phyloP scores from a whole-genome alignment of 2,113 vertebrate species.

The Isichthys henryi region DNA sequence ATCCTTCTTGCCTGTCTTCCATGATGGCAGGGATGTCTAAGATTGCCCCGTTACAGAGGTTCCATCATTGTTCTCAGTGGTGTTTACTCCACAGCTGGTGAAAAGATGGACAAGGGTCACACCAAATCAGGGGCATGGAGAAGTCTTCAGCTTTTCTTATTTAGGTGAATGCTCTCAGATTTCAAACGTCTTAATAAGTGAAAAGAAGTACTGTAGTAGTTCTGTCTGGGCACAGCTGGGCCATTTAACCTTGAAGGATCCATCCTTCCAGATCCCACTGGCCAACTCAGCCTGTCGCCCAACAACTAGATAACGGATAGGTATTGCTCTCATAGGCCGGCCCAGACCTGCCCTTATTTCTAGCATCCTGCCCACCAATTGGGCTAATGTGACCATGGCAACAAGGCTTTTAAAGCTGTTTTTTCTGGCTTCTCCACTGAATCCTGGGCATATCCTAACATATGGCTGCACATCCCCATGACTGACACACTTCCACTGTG shows the following conservation, averaged over 20 bases:
- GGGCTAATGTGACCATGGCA: not conserved
- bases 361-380: not conserved
- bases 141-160: not conserved
- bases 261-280: not conserved
- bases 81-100: not conserved
- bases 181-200: not conserved
- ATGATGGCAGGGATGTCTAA: not conserved
- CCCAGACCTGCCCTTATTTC: not conserved
- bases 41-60: not conserved
- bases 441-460: not conserved
- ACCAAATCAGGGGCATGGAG: not conserved
- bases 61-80: not conserved
- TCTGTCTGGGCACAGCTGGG: not conserved
- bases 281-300: not conserved
- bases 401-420: slow-evolving; percentile 8
- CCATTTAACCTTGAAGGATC: not conserved
- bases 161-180: not conserved
- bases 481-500: not conserved
- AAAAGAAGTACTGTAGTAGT: not conserved
- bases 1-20: not conserved
- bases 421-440: not conserved
- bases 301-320: not conserved
- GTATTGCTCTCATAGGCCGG: not conserved
- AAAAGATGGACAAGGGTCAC: not conserved
- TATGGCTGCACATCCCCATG: not conserved